A percentile compares a stretch with the other conserved stretches of the same genome.
Conservation (phyloP, 1,140 invertebrate genomes). For the Pseudomyrmex flavicornis region DNA sequence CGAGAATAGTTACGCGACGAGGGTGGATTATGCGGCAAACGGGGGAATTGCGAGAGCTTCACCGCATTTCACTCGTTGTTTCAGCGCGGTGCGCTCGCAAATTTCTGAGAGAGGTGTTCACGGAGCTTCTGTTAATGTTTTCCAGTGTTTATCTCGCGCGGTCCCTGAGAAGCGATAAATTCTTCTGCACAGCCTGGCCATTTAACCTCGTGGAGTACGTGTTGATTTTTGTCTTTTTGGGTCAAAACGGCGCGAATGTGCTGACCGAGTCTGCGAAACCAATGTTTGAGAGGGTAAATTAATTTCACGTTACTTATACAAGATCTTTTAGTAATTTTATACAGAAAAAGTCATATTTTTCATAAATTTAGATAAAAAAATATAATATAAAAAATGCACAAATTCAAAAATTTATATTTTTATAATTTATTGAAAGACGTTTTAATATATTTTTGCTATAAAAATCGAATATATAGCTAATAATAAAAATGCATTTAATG, state of each 20-base stretch:
- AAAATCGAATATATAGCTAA: no score
- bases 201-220: constrained; percentile 79
- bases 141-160: constrained; percentile 77
- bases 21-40: constrained; percentile 34
- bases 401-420: no score
- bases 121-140: constrained; percentile 51
- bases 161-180: constrained; percentile 71
- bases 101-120: constrained; percentile 31
- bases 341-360: neutral
- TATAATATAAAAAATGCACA: neutral
- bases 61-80: constrained; percentile 27
- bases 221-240: constrained; percentile 75
- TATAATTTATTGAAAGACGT: no score
- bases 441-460: neutral
- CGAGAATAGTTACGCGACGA: constrained; percentile 22
- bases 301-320: constrained; percentile 5
- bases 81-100: neutral
- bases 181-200: constrained; percentile 78
- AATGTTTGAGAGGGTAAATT: constrained; percentile 50
- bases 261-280: neutral
- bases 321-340: neutral
- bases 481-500: no score
- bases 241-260: constrained; percentile 41
- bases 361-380: neutral
- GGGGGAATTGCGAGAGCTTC: neutral